A percentile compares a stretch with the other conserved stretches of the same genome.
phyloP scores from a whole-genome alignment of 2,888 invertebrate species.

The Drosophila bunnanda region DNA sequence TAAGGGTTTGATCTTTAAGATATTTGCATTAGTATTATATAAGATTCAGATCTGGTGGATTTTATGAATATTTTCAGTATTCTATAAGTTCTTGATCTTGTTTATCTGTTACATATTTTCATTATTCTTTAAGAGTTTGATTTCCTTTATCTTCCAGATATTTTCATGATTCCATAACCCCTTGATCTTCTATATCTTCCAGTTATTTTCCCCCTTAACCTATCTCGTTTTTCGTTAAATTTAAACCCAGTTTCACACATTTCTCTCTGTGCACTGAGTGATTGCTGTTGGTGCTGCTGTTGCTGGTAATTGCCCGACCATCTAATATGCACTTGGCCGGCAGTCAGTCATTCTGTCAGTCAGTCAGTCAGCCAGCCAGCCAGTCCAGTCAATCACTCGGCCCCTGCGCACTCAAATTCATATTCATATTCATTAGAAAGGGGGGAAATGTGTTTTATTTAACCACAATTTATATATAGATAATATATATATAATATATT shows the following conservation, averaged over 20 bases:
- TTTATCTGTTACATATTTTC: neutral
- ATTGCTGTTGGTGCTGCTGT: slow-evolving; percentile 28
- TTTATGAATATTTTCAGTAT: too few relatives aligned
- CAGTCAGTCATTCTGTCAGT: slow-evolving; percentile 50
- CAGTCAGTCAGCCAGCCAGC: slow-evolving; percentile 16
- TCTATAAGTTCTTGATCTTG: neutral
- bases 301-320: slow-evolving; percentile 49
- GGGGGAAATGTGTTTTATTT: slow-evolving; percentile 2
- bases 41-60: too few relatives aligned
- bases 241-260: neutral
- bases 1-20: neutral
- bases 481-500: slow-evolving; percentile 26
- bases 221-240: neutral
- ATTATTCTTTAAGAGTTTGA: neutral
- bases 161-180: neutral
- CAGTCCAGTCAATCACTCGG: slow-evolving; percentile 35
- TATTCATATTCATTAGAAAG: slow-evolving; percentile 43
- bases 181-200: neutral
- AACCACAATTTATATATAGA: slow-evolving; percentile 7
- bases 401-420: slow-evolving; percentile 38
- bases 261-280: slow-evolving; percentile 18
- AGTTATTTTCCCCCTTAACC: too few relatives aligned
- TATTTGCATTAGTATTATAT: too few relatives aligned
- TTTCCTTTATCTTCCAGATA: neutral
- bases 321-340: slow-evolving; percentile 58